A percentile compares a stretch with the other conserved stretches of the same genome.
Conservation (phyloP, 2,113 vertebrate species). For the Paracanthobrama guichenoti region DNA sequence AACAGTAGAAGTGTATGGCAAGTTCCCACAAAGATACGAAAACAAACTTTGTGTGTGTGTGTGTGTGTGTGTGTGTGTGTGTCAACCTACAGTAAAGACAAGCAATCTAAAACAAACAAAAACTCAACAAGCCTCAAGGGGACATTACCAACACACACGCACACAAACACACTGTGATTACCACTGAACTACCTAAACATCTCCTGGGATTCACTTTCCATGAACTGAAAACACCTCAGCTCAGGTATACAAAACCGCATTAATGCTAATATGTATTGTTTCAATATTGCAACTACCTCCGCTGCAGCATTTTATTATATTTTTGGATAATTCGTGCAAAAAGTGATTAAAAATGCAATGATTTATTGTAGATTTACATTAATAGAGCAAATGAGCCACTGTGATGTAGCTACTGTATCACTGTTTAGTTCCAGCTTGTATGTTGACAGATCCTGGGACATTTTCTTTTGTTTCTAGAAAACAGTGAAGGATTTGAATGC, state of each 20-base stretch:
- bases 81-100: constrained; percentile 25
- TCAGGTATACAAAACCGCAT: neutral
- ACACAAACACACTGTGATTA: constrained; percentile 9
- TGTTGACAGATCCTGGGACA: neutral
- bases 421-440: neutral
- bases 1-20: too few relatives aligned
- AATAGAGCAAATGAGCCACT: neutral
- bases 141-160: constrained; percentile 36
- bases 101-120: constrained; percentile 42
- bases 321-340: neutral
- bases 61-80: constrained; percentile 9
- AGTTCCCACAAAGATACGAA: too few relatives aligned
- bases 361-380: neutral
- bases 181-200: constrained; percentile 3
- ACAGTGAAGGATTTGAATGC: constrained; percentile 25
- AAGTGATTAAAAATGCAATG: neutral
- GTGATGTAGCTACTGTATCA: neutral
- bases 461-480: constrained; percentile 5
- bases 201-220: neutral
- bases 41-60: too few relatives aligned
- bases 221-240: neutral
- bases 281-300: neutral
- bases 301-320: neutral
- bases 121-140: constrained; percentile 34
- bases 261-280: neutral